Conservation (phyloP, 2,888 invertebrate genomes). For the Dicyrtoma fusca region DNA sequence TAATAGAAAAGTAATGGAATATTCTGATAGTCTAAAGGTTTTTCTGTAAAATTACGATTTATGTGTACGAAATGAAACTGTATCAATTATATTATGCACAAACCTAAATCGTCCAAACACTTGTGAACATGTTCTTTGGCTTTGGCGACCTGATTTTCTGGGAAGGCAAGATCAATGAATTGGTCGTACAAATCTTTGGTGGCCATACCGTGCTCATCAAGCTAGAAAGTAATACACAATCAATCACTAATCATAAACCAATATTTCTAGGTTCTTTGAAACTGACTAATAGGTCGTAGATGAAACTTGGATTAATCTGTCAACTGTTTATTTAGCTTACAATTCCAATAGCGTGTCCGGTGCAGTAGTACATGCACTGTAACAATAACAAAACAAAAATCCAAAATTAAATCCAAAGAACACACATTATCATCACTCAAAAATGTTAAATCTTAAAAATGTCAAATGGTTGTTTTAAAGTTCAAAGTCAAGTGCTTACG, state of each 20-base stretch:
- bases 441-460: not conserved
- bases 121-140: not conserved
- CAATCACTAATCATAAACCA: not conserved
- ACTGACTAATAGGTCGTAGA: not conserved
- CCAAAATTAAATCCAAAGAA: no score
- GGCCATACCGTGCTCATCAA: conserved; percentile 4
- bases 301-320: not conserved
- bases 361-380: conserved; percentile 8
- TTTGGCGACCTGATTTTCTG: not conserved
- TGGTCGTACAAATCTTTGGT: conserved; percentile 4
- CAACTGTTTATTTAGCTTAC: no score
- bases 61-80: no score
- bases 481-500: not conserved
- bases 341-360: not conserved
- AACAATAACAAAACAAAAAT: not conserved
- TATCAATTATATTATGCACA: no score
- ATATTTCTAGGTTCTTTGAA: not conserved
- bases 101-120: conserved; percentile 8
- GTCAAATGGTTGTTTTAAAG: not conserved
- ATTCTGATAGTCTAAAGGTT: no score
- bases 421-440: not conserved
- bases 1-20: no score
- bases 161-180: conserved; percentile 1
- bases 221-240: conserved; percentile 2
- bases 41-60: no score